Conservation (phyloP, 23 tunicate species). For the Diplosoma virens region DNA sequence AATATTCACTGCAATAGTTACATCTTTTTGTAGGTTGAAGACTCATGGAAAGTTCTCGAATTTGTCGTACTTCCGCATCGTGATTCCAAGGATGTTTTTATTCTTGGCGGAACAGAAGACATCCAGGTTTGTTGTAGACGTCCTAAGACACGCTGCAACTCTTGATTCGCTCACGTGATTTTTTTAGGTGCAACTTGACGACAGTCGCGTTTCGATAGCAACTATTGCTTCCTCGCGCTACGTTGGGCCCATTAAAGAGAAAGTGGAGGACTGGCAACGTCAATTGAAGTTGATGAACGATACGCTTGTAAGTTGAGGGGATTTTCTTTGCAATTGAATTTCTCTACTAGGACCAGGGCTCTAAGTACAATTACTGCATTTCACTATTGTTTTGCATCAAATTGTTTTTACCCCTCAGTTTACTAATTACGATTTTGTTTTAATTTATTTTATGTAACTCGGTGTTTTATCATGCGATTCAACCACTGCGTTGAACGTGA, state of each 20-base stretch:
- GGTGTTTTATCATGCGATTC: too few relatives aligned
- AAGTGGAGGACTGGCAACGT: conserved; percentile 97
- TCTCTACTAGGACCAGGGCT: too few relatives aligned
- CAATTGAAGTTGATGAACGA: conserved; percentile 98
- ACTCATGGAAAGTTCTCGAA: conserved; percentile 93
- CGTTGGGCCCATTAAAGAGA: conserved; percentile 94
- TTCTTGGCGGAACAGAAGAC: conserved; percentile 97
- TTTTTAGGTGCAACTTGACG: conserved; percentile 92
- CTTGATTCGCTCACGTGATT: not conserved
- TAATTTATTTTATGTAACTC: too few relatives aligned
- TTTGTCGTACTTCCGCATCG: conserved; percentile 94
- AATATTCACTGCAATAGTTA: too few relatives aligned
- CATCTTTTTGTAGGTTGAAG: conserved; percentile 75
- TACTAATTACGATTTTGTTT: too few relatives aligned
- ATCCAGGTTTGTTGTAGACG: conserved; percentile 56
- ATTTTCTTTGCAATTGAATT: too few relatives aligned
- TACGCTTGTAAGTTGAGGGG: conserved; percentile 76
- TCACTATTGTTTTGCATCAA: too few relatives aligned
- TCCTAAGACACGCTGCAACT: not conserved
- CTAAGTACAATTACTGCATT: too few relatives aligned
- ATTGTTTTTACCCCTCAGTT: too few relatives aligned
- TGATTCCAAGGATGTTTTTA: conserved; percentile 98
- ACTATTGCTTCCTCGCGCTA: conserved; percentile 95
- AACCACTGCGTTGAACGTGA: too few relatives aligned
- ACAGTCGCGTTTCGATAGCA: conserved; percentile 91